Percentiles rank a stretch among this genome's conserved stretches.
Conservation (phyloP, 2,888 invertebrate species). For the Acronicta leporina region DNA sequence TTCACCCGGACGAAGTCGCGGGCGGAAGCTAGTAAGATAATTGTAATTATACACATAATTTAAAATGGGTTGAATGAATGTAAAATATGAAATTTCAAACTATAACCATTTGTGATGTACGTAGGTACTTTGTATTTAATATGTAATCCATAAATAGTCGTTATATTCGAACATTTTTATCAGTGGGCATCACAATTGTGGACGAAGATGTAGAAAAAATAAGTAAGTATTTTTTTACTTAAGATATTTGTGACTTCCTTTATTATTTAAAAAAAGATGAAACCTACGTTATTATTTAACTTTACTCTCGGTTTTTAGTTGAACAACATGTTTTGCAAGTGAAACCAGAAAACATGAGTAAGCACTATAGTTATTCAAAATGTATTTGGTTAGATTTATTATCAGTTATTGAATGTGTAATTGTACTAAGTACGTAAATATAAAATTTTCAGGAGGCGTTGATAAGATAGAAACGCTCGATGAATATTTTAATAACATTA, state of each 20-base stretch:
- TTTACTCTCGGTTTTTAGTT: constrained; percentile 57
- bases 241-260: too few species aligned
- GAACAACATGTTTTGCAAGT: constrained; percentile 56
- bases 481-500: constrained; percentile 70
- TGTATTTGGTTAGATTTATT: too few species aligned
- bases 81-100: too few species aligned
- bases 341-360: constrained; percentile 51
- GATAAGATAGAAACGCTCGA: constrained; percentile 63
- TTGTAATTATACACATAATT: too few species aligned
- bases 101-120: too few species aligned
- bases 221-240: constrained; percentile 60
- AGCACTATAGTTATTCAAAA: constrained; percentile 21
- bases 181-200: constrained; percentile 67
- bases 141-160: too few species aligned
- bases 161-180: constrained; percentile 1
- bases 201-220: constrained; percentile 81
- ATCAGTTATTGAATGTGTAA: too few species aligned
- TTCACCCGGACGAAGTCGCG: too few species aligned
- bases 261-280: background rate
- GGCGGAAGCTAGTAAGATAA: too few species aligned
- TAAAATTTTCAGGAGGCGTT: constrained; percentile 17
- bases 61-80: too few species aligned
- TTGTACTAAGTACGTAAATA: background rate
- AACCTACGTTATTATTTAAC: background rate
- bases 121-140: too few species aligned